These are phyloP conservation scores for Drosophila gunungcola DNA, from an alignment of 1,140 invertebrate species.

Conservation along the genomic window DNA sequence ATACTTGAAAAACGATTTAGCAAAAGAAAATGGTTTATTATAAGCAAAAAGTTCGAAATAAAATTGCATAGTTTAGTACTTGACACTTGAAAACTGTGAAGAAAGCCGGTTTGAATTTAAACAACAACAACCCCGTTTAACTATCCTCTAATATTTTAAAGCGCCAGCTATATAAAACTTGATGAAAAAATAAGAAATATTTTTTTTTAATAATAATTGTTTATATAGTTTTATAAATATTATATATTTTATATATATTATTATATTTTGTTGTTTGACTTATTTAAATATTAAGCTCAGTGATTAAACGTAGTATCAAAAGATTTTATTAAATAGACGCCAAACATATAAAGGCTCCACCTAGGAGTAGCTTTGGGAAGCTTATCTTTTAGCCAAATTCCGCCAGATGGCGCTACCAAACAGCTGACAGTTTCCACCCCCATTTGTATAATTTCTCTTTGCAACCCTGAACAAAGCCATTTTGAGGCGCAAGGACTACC, in stretches of 20 bases:
- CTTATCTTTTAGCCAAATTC: not conserved
- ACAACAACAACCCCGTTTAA: not conserved
- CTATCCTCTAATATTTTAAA: not conserved
- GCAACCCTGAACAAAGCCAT: constrained; percentile 20
- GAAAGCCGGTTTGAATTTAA: not conserved
- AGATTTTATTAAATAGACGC: not conserved
- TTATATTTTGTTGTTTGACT: no score
- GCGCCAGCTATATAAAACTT: constrained; percentile 5
- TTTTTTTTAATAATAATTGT: no score
- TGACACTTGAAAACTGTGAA: not conserved
- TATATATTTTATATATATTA: no score
- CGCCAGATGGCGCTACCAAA: constrained; percentile 4
- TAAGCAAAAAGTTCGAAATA: not conserved
- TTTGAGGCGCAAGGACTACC: constrained; percentile 22
- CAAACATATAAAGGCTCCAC: not conserved
- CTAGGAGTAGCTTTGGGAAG: not conserved
- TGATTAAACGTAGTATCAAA: no score
- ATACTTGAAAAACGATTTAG: constrained; percentile 3
- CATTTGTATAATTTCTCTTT: not conserved
- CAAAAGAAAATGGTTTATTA: not conserved
- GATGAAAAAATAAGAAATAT: not conserved
- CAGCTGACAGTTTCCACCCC: constrained; percentile 26
- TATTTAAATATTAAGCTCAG: no score
- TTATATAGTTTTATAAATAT: no score
- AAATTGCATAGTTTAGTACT: not conserved